Evolutionary conservation across 2,797 vertebrate species (phyloP), one percentile per base, ranked within the genome.

Genomic region (Hyperoplus immaculatus): DNA sequence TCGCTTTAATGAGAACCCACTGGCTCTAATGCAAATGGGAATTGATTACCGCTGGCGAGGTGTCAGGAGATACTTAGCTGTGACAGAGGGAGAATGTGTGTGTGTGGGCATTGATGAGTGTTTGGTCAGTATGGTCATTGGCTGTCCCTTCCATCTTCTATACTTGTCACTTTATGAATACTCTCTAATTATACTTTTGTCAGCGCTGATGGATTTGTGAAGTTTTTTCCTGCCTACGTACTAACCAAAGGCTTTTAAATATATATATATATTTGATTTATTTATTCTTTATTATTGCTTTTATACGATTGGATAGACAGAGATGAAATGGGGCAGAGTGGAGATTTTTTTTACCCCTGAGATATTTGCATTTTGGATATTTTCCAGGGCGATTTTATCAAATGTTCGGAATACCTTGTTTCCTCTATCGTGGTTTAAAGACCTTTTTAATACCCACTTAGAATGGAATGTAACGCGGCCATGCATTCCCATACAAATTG

Each of bases 21-120:
- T 78, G 76, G 81, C 70, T 86, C 58, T 69, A 82, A 89, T 93
- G 87, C 79, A 90, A 93, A 91, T 91, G 74, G 87, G 72, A 93
- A 95, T 93, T 91, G 93, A 95, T 94, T 78, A 64, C 64, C 15
- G 29, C 81, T 83, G 75, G 76, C 5, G 18, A 62, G 39, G 69
- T 84, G 76, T 86, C 80, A 74, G 75, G 83, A 75, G 73, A 86
- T 74, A 81, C 76, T 90, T 87, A 85, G 72, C 75, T 78, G 67
- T 72, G 71, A 83, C 79, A 78, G 70, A 50, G 69, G 38, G 18
- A 81, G 60, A 55, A 46, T 72, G 74, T 85, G 75, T 75, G 45
- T 49, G 43, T 10, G 65, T 85, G 74, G 55, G 71, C 62, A 39
- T 51, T 21, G 13, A 61, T 50, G 62, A 55, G 71, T 67, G 73